A percentile compares a stretch with the other conserved stretches of the same genome.
Conservation (phyloP, 1,140 invertebrate genomes). For the Drosophila kurseongensis region DNA sequence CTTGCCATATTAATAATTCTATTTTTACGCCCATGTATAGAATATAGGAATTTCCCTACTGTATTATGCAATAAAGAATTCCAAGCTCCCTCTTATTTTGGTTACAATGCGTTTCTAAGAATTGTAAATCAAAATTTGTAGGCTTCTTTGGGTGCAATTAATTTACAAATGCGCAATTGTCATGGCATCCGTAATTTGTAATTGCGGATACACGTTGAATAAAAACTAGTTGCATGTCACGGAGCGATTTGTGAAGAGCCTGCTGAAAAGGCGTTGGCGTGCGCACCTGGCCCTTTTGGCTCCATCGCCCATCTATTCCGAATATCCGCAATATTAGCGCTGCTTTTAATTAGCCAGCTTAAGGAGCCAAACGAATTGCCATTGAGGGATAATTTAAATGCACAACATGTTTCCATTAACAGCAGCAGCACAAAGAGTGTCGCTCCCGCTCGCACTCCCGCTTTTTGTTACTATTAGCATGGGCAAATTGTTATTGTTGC, state of each 20-base stretch:
- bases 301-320: conserved; percentile 14
- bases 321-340: conserved; percentile 36
- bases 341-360: conserved; percentile 66
- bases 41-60: neutral
- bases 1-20: conserved; percentile 41
- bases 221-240: conserved; percentile 58
- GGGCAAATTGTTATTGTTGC: conserved; percentile 59
- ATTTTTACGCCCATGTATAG: conserved; percentile 24
- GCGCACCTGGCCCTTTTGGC: conserved; percentile 22
- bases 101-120: conserved; percentile 7
- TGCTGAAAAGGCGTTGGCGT: conserved; percentile 50
- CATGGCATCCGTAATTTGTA: conserved; percentile 58
- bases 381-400: conserved; percentile 77
- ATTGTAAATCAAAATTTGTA: conserved; percentile 27
- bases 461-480: conserved; percentile 44
- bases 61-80: conserved; percentile 16
- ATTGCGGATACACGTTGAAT: conserved; percentile 28
- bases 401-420: conserved; percentile 71
- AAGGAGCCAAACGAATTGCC: conserved; percentile 61
- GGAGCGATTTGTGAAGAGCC: conserved; percentile 48
- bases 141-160: conserved; percentile 10
- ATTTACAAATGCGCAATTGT: conserved; percentile 55
- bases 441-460: conserved; percentile 13
- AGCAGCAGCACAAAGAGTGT: conserved; percentile 27
- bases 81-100: neutral